These are phyloP conservation scores for Lasiurus cinereus DNA, from an alignment of 2,113 vertebrate genomes.

Conservation along the genomic window DNA sequence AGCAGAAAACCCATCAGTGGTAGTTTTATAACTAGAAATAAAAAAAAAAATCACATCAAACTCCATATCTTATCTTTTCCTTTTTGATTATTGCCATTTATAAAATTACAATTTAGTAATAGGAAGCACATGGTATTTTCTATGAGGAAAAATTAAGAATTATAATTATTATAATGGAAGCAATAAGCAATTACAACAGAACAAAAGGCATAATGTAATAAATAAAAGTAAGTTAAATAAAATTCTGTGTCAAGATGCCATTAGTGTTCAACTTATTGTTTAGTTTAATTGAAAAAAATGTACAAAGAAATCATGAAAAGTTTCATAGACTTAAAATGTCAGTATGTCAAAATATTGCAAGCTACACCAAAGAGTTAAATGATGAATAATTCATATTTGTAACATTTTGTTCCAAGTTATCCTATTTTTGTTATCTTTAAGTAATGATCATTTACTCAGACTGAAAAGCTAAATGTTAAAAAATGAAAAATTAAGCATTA, in stretches of 20 bases:
- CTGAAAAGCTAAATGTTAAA: constrained; percentile 40
- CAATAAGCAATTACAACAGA: neutral
- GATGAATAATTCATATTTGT: constrained; percentile 8
- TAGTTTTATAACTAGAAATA: neutral
- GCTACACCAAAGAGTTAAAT: neutral
- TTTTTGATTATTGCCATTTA: neutral
- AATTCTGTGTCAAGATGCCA: neutral
- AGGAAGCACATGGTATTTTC: neutral
- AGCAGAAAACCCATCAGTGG: neutral
- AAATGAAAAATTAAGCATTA: constrained; percentile 26
- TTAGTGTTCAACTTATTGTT: neutral
- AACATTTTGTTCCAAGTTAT: neutral
- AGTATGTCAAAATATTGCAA: constrained; percentile 5
- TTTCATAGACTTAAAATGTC: neutral
- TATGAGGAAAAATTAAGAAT: constrained; percentile 8
- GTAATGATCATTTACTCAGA: neutral
- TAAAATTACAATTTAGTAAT: constrained; percentile 46
- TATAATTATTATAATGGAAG: neutral
- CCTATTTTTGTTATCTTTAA: neutral
- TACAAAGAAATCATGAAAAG: neutral
- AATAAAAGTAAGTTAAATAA: constrained; percentile 5
- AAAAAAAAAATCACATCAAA: neutral
- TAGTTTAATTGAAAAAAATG: neutral
- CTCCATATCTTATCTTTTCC: neutral
- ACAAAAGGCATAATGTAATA: neutral